Evolutionary conservation across 2,113 vertebrate genomes (phyloP), one percentile per base, ranked within the genome.

Genomic region (Nothocercus julius): DNA sequence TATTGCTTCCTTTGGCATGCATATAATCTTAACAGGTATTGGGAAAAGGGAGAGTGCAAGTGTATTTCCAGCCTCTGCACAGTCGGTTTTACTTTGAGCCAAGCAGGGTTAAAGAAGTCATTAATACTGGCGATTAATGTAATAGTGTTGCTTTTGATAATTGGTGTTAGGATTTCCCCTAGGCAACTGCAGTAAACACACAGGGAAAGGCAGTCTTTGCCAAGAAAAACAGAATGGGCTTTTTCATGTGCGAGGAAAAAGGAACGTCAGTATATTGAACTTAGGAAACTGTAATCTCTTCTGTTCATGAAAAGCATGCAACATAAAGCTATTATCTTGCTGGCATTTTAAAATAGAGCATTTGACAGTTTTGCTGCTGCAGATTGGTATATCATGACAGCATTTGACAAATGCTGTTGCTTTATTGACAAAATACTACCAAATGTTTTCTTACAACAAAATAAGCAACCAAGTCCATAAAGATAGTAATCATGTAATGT

Each of bases 181-280:
- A 90, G 96, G 95, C 88, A 97, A 95, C 95, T 51, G 54, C 92
- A 79, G 81, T 85, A 96, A 96, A 96, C 93, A 92, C 86, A 84
- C 13, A 59, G 88, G 1, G 5, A 88, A 62, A 85, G 53, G 69
- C 24, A 1, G 16, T 79, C 86, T 76, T 83, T 96, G 96, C 95
- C 92, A 97, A 89, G 79, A 94, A 78, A 62, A 68, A 83, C 92
- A 96, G 96, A 94, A 90, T 84, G 93, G 69, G 66, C 70, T 90
- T 95, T 95, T 94, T 97, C 83, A 78, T 76, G 80, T 82, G 85
- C 4, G 58, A 94, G 86, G 90, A 38, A 54, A 88, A 89, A 90
- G 87, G 87, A 58, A 88, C 72, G 90, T 90, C 94, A 92, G 30
- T 66, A 17, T 73, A 38, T 73, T 90, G 94, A 92, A 92, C 93